Conservation (phyloP, 2,888 invertebrate species). For the Harpagoxenus sublaevis region DNA sequence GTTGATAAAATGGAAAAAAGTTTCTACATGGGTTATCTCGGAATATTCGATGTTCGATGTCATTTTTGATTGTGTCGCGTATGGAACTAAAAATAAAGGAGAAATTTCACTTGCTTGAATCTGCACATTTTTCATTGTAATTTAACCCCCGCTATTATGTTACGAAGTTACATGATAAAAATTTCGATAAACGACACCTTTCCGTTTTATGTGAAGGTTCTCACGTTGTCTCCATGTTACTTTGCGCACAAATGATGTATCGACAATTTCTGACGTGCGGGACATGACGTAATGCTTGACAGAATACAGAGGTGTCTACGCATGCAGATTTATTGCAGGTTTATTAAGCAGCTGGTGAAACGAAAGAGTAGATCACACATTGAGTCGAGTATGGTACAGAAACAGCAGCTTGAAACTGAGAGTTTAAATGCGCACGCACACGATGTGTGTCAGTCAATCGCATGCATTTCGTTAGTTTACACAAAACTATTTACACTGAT, state of each 20-base stretch:
- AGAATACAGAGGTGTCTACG: constrained; percentile 17
- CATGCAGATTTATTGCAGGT: constrained; percentile 38
- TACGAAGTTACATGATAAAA: background rate
- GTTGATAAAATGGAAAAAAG: background rate
- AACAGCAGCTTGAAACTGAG: constrained; percentile 32
- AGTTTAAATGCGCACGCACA: constrained; percentile 10
- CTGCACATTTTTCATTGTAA: constrained; percentile 18
- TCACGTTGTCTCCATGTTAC: background rate
- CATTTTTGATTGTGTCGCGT: background rate
- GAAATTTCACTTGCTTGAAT: constrained; percentile 23
- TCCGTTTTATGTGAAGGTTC: background rate
- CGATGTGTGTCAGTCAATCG: background rate
- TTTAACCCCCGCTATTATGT: background rate
- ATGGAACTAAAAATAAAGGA: background rate
- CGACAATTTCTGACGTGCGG: background rate
- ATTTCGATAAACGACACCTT: constrained; percentile 14
- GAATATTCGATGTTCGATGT: background rate
- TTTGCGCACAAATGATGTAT: background rate
- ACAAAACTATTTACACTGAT: constrained; percentile 6
- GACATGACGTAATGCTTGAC: background rate
- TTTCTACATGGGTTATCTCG: background rate
- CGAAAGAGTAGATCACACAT: constrained; percentile 8
- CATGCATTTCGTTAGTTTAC: constrained; percentile 28
- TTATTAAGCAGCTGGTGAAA: constrained; percentile 40
- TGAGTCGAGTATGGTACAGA: constrained; percentile 26